These are phyloP conservation scores for Aegotheles bennettii DNA, from an alignment of 2,113 vertebrate species.

Conservation along the genomic window DNA sequence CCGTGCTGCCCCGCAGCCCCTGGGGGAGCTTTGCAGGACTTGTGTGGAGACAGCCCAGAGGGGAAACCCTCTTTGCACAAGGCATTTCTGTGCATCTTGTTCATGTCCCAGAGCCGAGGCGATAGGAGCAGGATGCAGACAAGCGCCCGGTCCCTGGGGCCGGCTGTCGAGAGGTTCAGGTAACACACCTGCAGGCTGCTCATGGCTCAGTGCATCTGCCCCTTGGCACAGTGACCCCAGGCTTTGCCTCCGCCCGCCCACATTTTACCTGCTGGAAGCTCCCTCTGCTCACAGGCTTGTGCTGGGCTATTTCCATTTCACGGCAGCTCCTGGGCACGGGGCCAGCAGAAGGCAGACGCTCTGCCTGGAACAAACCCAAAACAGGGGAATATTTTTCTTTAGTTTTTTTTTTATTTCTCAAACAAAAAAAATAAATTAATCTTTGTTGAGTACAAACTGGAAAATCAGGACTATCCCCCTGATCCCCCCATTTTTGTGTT, in stretches of 20 bases:
- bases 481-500: not conserved
- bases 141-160: not conserved
- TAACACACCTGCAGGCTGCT: not conserved
- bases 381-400: rapidly evolving
- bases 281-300: not conserved
- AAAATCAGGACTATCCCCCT: not conserved
- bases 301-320: not conserved
- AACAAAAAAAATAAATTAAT: not conserved
- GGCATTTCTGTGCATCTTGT: not conserved
- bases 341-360: not conserved
- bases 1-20: rapidly evolving
- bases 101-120: not conserved
- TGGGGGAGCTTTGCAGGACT: not conserved
- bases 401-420: not conserved
- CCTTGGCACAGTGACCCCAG: not conserved
- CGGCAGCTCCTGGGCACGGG: rapidly evolving
- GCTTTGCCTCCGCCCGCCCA: not conserved
- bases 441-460: not conserved
- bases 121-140: not conserved
- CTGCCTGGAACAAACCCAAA: not conserved
- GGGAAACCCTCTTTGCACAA: not conserved
- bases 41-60: not conserved
- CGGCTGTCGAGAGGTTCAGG: not conserved
- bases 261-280: constrained; percentile 1
- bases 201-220: not conserved